These are phyloP conservation scores for Tetragnatha versicolor DNA, from an alignment of 1,140 invertebrate species.

Conservation along the genomic window DNA sequence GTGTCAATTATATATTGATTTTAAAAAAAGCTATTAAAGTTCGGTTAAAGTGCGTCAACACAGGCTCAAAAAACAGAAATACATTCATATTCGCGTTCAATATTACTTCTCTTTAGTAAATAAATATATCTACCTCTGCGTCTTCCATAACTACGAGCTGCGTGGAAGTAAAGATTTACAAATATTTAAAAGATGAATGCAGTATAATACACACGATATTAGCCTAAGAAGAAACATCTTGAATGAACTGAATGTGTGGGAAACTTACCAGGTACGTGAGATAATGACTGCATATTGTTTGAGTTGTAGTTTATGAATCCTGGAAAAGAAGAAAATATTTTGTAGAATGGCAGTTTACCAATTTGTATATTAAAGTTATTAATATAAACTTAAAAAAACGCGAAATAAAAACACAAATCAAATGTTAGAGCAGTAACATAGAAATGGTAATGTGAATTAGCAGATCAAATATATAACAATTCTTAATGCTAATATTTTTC, in stretches of 20 bases:
- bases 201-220: neutral
- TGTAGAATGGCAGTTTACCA: too few relatives aligned
- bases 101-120: slow-evolving; percentile 1
- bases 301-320: slow-evolving; percentile 56
- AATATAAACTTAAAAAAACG: too few relatives aligned
- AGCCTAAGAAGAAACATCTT: neutral
- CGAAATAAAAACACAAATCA: too few relatives aligned
- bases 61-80: neutral
- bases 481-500: too few relatives aligned
- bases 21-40: too few relatives aligned
- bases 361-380: too few relatives aligned
- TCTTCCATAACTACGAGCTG: slow-evolving; percentile 55
- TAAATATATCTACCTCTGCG: slow-evolving; percentile 47
- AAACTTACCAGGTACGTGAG: slow-evolving; percentile 56
- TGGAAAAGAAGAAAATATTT: slow-evolving; percentile 18
- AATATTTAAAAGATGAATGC: slow-evolving; percentile 24
- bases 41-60: neutral
- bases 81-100: neutral
- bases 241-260: neutral
- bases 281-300: slow-evolving; percentile 55
- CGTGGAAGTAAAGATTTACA: slow-evolving; percentile 51
- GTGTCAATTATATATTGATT: too few relatives aligned
- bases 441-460: too few relatives aligned
- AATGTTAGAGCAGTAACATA: too few relatives aligned
- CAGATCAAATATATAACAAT: too few relatives aligned